These are phyloP conservation scores for Eulemur mongoz DNA, from an alignment of 2,797 vertebrate species.

Conservation along the genomic window DNA sequence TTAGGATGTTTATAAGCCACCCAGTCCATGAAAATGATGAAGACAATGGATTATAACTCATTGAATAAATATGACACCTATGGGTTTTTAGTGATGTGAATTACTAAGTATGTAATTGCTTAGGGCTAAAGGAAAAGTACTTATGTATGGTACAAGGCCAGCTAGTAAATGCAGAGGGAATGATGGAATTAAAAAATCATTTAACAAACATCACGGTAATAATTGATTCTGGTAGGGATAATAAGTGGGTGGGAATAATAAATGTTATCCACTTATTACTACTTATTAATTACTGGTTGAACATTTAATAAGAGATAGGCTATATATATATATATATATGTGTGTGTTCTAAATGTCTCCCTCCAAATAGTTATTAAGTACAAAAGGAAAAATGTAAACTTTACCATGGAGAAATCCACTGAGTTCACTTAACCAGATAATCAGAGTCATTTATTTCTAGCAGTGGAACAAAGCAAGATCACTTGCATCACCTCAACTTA, in stretches of 20 bases:
- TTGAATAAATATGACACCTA: not conserved
- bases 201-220: not conserved
- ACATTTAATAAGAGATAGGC: not conserved
- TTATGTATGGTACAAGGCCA: not conserved
- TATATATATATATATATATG: not conserved
- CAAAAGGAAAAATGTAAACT: not conserved
- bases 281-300: not conserved
- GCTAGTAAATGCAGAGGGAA: not conserved
- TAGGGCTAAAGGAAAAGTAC: not conserved
- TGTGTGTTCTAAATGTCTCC: not conserved
- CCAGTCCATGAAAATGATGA: not conserved
- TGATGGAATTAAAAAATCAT: not conserved
- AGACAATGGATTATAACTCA: not conserved
- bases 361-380: not conserved
- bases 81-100: not conserved
- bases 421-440: not conserved
- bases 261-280: not conserved
- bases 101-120: not conserved
- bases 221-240: not conserved
- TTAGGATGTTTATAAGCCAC: not conserved
- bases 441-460: not conserved
- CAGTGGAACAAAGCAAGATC: not conserved
- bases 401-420: not conserved
- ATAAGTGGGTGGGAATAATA: not conserved
- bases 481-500: not conserved